These are phyloP conservation scores for Leptinotarsa peninsularis DNA, from an alignment of 2,888 invertebrate species.

Conservation along the genomic window DNA sequence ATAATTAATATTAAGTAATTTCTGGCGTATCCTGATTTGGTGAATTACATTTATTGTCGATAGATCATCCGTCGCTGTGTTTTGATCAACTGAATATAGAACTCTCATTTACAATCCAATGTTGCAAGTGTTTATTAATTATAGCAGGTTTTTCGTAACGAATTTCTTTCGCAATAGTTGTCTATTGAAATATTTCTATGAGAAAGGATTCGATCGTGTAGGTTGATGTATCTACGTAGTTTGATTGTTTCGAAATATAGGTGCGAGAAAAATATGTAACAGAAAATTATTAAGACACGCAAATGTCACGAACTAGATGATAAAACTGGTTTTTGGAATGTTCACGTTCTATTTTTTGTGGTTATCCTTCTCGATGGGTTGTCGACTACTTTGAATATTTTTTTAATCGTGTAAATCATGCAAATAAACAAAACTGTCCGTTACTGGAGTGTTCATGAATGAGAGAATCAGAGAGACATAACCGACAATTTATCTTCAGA, in stretches of 20 bases:
- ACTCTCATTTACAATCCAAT: not conserved
- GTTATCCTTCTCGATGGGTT: not conserved
- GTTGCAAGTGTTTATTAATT: conserved; percentile 18
- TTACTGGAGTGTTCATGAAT: no score
- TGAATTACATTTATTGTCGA: not conserved
- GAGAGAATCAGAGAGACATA: no score
- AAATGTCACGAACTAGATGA: not conserved
- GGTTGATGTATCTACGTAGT: not conserved
- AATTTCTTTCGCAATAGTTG: not conserved
- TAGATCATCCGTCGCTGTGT: not conserved
- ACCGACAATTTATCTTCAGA: no score
- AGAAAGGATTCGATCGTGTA: conserved; percentile 5
- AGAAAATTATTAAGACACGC: not conserved
- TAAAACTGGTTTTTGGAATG: not conserved
- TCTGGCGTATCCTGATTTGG: not conserved
- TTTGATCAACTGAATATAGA: not conserved
- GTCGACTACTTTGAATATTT: no score
- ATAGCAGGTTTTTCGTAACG: conserved; percentile 10
- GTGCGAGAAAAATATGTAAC: not conserved
- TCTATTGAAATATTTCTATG: conserved; percentile 12
- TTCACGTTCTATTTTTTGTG: not conserved
- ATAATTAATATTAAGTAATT: not conserved
- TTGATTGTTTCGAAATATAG: conserved; percentile 13
- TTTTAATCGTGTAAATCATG: no score
- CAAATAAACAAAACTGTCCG: no score